Evolutionary conservation across 2,113 vertebrate genomes (phyloP), one percentile per base, ranked within the genome.

Genomic region (Pangasianodon hypophthalmus): DNA sequence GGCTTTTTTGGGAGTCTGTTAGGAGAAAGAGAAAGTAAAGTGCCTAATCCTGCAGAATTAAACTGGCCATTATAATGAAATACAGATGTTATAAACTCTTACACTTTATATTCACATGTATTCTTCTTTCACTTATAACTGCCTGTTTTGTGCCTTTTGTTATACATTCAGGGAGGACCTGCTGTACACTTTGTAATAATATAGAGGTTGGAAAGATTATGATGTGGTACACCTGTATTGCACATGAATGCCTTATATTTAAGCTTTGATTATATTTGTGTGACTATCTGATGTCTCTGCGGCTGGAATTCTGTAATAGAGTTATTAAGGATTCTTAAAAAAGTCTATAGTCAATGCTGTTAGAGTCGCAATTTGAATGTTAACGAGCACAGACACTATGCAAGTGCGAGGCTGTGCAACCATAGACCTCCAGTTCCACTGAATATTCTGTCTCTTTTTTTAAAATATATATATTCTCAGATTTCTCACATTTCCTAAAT

Each of bases 201-300:
- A 56, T 41, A 84, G 19, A 44, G 81, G 19, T 29, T 32, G 24
- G 5, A 56, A 54, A 82, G 14, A 19, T 48, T 82, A 19, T 80
- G 77, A 80, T 11, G 8, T 52, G 13, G 6, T 93, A 88, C 89
- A 92, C 60, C 60, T 24, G 60, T 7, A 62, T 62, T 62, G 19
- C 64, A 67, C 64, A 67, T 67, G 2, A n/a, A 67, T 67, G 26
- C 3, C 26, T n/a, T n/a, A 29, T 60, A 7, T 60, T 60, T 60
- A 62, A 62, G 19, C 21, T 62, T 62, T 24, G 24, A 24, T 26
- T 62, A 26, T 16, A 18, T 56, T 56, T 14, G 54, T 56, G 21
- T 62, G 60, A 46, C 46, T 62, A 0, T 6, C 13, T 24, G 19
- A 21, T 62, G 19, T 60, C 4, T 1, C 4, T 60, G 18, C 21